Evolutionary conservation across 2,888 invertebrate genomes (phyloP).

Genomic region (Machimus rusticus): DNA sequence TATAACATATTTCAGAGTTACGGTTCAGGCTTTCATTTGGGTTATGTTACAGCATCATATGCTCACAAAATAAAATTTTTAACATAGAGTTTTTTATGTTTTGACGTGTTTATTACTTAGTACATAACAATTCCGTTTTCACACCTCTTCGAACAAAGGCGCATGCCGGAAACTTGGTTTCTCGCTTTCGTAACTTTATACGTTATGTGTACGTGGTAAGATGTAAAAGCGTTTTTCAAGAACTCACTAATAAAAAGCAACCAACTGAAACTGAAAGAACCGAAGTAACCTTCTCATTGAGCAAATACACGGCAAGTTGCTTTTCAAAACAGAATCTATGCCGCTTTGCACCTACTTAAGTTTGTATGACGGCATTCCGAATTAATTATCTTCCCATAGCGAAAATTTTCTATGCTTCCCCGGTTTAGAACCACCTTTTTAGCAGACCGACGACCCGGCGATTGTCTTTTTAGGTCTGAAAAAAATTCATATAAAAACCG

Average conservation of each 20-base stretch:
- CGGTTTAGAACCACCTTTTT: background rate
- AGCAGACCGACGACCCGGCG: background rate
- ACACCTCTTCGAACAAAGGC: background rate
- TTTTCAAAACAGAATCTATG: background rate
- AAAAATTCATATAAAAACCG: slow-evolving; percentile 4
- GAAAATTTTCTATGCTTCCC: background rate
- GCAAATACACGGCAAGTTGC: background rate
- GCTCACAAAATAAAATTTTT: too few species aligned
- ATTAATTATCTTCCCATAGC: background rate
- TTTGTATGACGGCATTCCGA: background rate
- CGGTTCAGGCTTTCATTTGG: too few species aligned
- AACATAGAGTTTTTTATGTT: too few species aligned
- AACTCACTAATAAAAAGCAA: background rate
- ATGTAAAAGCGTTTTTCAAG: background rate
- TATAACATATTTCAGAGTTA: too few species aligned
- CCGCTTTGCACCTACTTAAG: background rate
- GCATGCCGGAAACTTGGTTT: background rate
- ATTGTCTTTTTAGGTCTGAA: background rate
- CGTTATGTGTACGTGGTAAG: background rate
- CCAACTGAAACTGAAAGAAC: background rate
- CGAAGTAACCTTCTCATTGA: background rate
- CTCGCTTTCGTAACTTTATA: background rate
- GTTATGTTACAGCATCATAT: too few species aligned
- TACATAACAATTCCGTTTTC: background rate
- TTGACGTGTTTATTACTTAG: too few species aligned